Conservation (phyloP, 2,797 vertebrate genomes). For the Thripadectes ignobilis region DNA sequence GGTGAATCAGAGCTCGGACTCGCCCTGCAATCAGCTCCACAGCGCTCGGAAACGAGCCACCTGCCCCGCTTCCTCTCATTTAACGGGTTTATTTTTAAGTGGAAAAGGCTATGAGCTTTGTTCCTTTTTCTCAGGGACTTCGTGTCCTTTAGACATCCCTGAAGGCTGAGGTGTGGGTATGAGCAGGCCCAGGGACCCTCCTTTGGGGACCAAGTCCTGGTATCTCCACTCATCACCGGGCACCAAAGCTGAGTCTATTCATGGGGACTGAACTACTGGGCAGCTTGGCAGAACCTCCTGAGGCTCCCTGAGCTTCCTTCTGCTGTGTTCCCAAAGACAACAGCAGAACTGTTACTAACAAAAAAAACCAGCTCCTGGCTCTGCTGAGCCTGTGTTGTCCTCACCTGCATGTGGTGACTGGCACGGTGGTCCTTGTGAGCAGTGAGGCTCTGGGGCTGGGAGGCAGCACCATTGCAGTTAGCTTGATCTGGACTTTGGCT, state of each 20-base stretch:
- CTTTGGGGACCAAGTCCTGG: background rate
- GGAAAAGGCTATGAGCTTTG: slow-evolving; percentile 4
- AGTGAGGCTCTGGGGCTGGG: rapidly evolving
- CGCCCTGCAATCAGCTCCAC: rapidly evolving
- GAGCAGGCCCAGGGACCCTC: background rate
- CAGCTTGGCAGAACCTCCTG: background rate
- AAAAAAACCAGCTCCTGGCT: rapidly evolving
- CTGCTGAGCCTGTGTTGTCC: background rate
- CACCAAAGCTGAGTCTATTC: background rate
- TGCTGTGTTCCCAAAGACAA: rapidly evolving
- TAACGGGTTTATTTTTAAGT: slow-evolving; percentile 25
- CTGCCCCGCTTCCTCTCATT: slow-evolving; percentile 20
- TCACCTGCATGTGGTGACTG: background rate
- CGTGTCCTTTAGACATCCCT: background rate
- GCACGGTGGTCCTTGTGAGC: background rate
- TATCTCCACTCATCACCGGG: background rate
- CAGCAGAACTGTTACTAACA: background rate
- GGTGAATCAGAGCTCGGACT: background rate
- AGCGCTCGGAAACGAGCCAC: background rate
- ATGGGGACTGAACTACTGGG: background rate
- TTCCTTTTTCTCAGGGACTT: slow-evolving; percentile 34
- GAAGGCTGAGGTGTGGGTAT: background rate
- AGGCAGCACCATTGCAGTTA: background rate
- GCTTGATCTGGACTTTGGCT: background rate
- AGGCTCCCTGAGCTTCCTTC: background rate